A percentile compares a stretch with the other conserved stretches of the same genome.
Conservation (phyloP, 2,113 vertebrate genomes). For the Solea senegalensis region DNA sequence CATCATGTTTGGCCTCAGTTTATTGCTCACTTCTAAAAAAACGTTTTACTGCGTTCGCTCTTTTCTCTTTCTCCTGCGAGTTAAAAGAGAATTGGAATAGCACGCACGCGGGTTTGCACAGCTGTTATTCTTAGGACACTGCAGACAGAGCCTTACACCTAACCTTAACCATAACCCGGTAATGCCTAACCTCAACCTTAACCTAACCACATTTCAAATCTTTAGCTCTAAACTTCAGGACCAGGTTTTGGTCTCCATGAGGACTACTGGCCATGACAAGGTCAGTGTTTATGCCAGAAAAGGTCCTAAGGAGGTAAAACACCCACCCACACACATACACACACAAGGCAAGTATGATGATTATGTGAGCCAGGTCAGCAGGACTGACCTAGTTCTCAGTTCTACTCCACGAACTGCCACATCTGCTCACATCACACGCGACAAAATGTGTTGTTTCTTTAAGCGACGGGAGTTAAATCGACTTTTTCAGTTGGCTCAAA, state of each 20-base stretch:
- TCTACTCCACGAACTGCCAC: constrained; percentile 62
- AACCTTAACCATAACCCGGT: no score
- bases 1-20: no score
- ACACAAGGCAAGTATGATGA: constrained; percentile 53
- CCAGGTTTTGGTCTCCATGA: no score
- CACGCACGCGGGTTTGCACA: background rate
- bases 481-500: constrained; percentile 12
- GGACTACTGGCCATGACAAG: no score
- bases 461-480: background rate
- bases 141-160: no score
- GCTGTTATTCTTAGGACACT: no score
- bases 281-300: no score
- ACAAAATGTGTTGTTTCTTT: constrained; percentile 59
- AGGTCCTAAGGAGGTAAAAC: background rate
- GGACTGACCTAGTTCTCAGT: constrained; percentile 80
- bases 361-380: constrained; percentile 75
- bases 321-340: constrained; percentile 3
- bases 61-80: constrained; percentile 37
- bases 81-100: constrained; percentile 48
- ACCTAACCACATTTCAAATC: no score
- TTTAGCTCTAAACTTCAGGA: no score
- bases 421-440: constrained; percentile 70
- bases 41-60: constrained; percentile 21
- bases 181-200: no score
- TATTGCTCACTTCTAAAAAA: no score